Conservation (phyloP, 2,888 invertebrate species). For the Drosophila prostipennis region DNA sequence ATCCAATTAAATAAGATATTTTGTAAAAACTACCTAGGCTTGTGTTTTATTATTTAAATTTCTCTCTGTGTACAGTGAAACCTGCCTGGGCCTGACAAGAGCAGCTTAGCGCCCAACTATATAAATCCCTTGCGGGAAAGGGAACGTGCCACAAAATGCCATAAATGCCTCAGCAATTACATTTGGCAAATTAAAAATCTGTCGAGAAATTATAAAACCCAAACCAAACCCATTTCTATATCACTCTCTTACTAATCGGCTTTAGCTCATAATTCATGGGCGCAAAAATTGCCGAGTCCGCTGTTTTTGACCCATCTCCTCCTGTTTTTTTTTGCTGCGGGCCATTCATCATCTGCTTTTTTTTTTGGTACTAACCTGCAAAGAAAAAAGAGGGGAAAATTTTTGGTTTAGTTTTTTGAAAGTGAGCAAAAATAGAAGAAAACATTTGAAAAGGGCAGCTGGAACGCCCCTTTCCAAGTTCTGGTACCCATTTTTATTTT, state of each 20-base stretch:
- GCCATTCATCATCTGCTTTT: constrained; percentile 36
- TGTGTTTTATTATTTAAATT: not conserved
- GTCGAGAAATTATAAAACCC: constrained; percentile 47
- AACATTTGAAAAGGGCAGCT: constrained; percentile 57
- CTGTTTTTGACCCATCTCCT: constrained; percentile 16
- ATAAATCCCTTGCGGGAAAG: constrained; percentile 54
- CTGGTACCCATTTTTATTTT: constrained; percentile 18
- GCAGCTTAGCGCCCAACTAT: constrained; percentile 31
- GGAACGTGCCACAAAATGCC: constrained; percentile 37
- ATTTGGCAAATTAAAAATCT: constrained; percentile 67
- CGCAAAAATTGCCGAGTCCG: constrained; percentile 50
- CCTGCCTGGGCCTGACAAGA: constrained; percentile 31
- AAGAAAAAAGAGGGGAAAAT: constrained; percentile 44
- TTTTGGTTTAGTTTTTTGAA: constrained; percentile 39
- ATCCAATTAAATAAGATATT: too few relatives aligned
- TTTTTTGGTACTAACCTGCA: constrained; percentile 64
- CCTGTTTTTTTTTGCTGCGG: not conserved
- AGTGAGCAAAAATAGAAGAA: constrained; percentile 28
- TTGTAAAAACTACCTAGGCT: not conserved
- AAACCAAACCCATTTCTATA: constrained; percentile 29
- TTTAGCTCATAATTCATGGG: constrained; percentile 64
- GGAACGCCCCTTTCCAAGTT: constrained; percentile 38
- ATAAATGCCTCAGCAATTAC: constrained; percentile 51
- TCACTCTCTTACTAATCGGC: constrained; percentile 63
- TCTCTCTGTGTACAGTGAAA: constrained; percentile 12